Evolutionary conservation across 2,113 vertebrate genomes (phyloP).

Genomic region (Aegithalos caudatus): DNA sequence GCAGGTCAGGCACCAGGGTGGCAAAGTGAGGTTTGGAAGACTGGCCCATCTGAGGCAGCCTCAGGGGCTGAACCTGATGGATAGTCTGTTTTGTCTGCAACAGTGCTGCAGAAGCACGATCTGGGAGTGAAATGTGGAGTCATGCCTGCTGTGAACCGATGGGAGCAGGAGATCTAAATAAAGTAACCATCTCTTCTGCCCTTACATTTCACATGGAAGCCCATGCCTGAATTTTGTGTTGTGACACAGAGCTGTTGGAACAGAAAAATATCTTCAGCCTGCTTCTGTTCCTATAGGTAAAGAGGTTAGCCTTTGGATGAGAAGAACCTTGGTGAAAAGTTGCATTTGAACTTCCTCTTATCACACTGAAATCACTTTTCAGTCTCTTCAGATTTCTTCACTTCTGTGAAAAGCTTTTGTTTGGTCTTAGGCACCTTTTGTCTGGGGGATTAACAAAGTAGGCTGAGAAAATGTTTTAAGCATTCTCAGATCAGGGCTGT

Average conservation of each 20-base stretch:
- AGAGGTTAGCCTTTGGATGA: not conserved
- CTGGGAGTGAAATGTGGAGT: not conserved
- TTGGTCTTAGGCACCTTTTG: not conserved
- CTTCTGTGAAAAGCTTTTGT: not conserved
- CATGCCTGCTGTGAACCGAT: accelerated
- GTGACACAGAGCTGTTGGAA: not conserved
- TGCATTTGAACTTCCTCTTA: not conserved
- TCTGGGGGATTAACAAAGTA: accelerated
- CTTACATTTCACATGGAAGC: not conserved
- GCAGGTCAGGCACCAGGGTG: not conserved
- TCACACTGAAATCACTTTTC: not conserved
- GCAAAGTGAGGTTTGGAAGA: not conserved
- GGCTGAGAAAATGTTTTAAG: not conserved
- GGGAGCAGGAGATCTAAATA: not conserved
- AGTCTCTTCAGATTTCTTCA: not conserved
- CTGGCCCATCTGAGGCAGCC: not conserved
- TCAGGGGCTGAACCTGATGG: not conserved
- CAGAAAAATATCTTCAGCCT: not conserved
- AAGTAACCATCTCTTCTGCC: not conserved
- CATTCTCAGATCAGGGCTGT: not conserved
- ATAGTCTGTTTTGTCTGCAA: not conserved
- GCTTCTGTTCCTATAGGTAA: not conserved
- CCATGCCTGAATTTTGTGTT: not conserved
- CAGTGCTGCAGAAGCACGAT: not conserved
- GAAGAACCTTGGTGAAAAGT: not conserved